Evolutionary conservation across 1,140 invertebrate genomes (phyloP).

Genomic region (Heliconius hermathena): DNA sequence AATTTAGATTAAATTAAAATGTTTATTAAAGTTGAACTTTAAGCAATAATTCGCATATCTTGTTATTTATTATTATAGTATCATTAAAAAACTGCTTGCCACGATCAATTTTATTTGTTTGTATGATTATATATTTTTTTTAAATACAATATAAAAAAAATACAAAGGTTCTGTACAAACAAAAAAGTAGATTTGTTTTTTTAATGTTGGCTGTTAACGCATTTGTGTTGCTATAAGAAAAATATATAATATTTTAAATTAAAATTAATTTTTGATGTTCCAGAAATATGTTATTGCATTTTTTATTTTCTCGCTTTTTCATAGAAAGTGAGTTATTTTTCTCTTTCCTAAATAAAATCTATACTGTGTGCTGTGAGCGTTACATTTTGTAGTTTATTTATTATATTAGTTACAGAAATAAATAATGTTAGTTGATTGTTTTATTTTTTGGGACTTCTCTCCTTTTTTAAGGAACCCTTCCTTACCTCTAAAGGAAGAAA

Average conservation of each 20-base stretch:
- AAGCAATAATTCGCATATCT: conserved; percentile 40
- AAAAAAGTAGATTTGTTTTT: background rate
- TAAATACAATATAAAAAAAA: background rate
- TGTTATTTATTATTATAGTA: background rate
- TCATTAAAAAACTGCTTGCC: background rate
- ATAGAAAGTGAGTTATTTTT: background rate
- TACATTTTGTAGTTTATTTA: conserved; percentile 48
- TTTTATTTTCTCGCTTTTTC: background rate
- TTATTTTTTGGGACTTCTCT: conserved; percentile 27
- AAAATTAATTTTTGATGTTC: background rate
- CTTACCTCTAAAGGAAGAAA: no score
- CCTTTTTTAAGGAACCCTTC: background rate
- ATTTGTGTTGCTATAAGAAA: conserved; percentile 5
- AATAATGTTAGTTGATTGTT: conserved; percentile 46
- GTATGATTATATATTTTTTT: background rate
- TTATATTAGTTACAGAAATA: conserved; percentile 46
- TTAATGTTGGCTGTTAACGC: background rate
- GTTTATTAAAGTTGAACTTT: conserved; percentile 29
- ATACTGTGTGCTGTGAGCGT: conserved; percentile 47
- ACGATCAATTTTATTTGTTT: background rate
- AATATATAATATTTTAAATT: no score
- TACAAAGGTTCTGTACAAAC: background rate
- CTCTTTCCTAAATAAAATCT: background rate
- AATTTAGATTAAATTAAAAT: conserved; percentile 13
- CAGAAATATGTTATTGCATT: background rate